A percentile compares a stretch with the other conserved stretches of the same genome.
Evolutionary conservation across 1,140 invertebrate species (phyloP).

Genomic region (Neocloeon triangulifer): DNA sequence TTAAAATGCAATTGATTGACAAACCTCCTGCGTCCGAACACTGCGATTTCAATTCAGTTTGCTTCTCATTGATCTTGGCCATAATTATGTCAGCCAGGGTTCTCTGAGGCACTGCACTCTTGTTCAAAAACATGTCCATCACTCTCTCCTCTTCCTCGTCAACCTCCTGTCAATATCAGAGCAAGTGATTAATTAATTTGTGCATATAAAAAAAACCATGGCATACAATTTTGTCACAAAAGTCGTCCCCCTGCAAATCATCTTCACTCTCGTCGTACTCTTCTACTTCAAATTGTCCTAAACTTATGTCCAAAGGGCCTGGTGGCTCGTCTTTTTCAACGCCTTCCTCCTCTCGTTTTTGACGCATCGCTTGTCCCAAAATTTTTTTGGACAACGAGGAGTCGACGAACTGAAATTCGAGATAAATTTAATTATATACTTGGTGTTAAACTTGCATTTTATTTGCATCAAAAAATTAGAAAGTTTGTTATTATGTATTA

Average conservation of each 20-base stretch:
- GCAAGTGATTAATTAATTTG: no score
- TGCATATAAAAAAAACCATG: constrained; percentile 15
- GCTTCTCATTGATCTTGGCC: constrained; percentile 82
- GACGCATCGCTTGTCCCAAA: constrained; percentile 49
- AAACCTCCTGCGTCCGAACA: constrained; percentile 47
- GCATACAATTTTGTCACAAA: constrained; percentile 25
- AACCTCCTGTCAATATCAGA: constrained; percentile 18
- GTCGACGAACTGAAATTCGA: constrained; percentile 62
- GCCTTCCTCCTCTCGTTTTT: constrained; percentile 55
- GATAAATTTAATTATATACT: no score
- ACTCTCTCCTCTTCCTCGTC: constrained; percentile 73
- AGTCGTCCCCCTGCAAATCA: constrained; percentile 20
- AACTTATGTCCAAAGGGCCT: constrained; percentile 7
- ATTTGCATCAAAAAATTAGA: background rate
- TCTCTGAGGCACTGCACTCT: constrained; percentile 30
- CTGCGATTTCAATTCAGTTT: constrained; percentile 69
- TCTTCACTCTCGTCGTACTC: constrained; percentile 23
- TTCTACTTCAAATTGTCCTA: constrained; percentile 9
- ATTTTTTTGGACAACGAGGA: constrained; percentile 62
- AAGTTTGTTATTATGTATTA: background rate
- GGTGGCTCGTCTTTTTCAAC: constrained; percentile 10
- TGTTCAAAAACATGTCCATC: constrained; percentile 62
- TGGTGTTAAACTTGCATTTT: no score
- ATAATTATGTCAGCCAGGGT: constrained; percentile 77
- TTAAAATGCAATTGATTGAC: no score